Percentiles rank a stretch among this genome's conserved stretches.
Evolutionary conservation across 2,797 vertebrate genomes (phyloP).

Genomic region (Adelosebastes latens): DNA sequence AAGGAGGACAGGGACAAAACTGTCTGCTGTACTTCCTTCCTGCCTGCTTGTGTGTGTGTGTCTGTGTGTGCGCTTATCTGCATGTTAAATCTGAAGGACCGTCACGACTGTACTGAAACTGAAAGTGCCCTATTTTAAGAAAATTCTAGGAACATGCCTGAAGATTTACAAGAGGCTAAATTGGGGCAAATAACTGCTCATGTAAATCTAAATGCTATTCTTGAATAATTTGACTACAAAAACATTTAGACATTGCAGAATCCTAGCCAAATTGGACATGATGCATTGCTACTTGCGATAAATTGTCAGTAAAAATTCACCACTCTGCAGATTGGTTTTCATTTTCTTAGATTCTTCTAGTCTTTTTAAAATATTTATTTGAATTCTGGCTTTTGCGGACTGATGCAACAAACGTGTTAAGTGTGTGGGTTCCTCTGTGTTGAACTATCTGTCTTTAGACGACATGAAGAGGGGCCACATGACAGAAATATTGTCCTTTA

Average conservation of each 20-base stretch:
- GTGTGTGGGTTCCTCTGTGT: not conserved
- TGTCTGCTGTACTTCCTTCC: conserved; percentile 37
- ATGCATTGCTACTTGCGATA: not conserved
- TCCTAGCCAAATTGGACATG: not conserved
- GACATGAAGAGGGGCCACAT: not conserved
- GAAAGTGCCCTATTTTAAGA: conserved; percentile 15
- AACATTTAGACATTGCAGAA: not conserved
- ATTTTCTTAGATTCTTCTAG: conserved; percentile 1
- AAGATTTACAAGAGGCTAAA: conserved; percentile 8
- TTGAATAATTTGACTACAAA: not conserved
- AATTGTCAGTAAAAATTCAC: not conserved
- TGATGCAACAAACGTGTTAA: conserved; percentile 21
- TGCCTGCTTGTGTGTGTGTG: not conserved
- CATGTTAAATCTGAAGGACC: conserved; percentile 22
- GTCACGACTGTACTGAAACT: conserved; percentile 5
- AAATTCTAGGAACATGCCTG: conserved; percentile 2
- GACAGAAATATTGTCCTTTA: conserved; percentile 6
- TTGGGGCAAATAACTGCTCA: not conserved
- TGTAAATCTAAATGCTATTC: not conserved
- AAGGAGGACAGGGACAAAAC: conserved; percentile 53
- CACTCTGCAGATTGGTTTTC: not conserved
- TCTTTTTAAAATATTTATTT: conserved; percentile 30
- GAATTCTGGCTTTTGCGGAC: conserved; percentile 17
- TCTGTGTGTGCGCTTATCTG: conserved; percentile 14
- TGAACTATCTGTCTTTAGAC: not conserved